These are phyloP conservation scores for Leuciscus waleckii DNA, from an alignment of 2,797 vertebrate genomes.

Conservation along the genomic window DNA sequence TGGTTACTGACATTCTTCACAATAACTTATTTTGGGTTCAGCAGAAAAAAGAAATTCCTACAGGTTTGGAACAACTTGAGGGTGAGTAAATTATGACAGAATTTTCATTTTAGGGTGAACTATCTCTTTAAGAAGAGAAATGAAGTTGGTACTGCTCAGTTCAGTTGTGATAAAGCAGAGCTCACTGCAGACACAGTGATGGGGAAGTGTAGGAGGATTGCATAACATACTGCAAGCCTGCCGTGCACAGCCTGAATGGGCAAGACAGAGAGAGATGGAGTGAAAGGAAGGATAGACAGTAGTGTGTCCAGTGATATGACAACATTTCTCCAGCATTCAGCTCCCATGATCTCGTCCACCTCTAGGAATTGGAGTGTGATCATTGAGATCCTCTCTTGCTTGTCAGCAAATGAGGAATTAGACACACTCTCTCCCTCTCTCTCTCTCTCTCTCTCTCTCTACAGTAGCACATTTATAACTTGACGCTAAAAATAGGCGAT, in stretches of 20 bases:
- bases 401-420: conserved; percentile 2
- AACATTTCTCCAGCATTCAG: background rate
- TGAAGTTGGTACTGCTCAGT: background rate
- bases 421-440: no score
- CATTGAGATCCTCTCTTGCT: background rate
- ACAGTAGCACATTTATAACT: conserved; percentile 3
- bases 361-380: background rate
- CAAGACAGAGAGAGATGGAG: background rate
- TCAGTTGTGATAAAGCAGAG: background rate
- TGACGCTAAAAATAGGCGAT: conserved; percentile 1
- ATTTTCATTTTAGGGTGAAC: no score
- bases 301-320: background rate
- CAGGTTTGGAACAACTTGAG: no score
- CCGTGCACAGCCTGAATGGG: background rate
- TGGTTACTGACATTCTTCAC: no score
- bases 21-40: no score
- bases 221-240: conserved; percentile 17
- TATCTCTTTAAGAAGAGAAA: background rate
- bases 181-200: background rate
- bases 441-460: background rate
- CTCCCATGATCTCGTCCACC: background rate
- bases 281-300: background rate
- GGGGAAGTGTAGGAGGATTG: conserved; percentile 26
- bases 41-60: no score
- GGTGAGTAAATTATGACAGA: no score